These are phyloP conservation scores for Rotaria magnacalcarata DNA, from an alignment of 2,888 invertebrate genomes.

Conservation along the genomic window DNA sequence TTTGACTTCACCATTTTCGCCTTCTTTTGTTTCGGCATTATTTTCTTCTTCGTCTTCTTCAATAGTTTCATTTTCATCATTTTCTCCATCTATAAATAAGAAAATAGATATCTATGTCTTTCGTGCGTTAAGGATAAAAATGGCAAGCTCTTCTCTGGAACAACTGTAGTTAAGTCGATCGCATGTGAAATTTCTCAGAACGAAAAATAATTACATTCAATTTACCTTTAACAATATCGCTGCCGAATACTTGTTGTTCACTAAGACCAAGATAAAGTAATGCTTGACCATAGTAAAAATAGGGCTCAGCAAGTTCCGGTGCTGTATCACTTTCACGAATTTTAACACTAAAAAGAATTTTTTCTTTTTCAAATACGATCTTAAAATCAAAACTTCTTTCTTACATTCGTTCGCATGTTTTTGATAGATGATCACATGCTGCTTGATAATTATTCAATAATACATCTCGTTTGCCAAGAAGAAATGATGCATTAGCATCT, in stretches of 20 bases:
- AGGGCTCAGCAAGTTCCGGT: constrained; percentile 81
- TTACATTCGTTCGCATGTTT: constrained; percentile 33
- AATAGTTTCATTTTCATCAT: constrained; percentile 36
- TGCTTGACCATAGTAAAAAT: constrained; percentile 75
- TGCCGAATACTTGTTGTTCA: constrained; percentile 77
- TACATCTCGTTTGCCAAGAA: constrained; percentile 14
- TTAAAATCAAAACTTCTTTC: no score
- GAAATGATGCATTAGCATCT: not conserved
- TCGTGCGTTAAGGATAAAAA: no score
- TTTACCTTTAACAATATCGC: constrained; percentile 17
- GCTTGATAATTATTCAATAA: constrained; percentile 29
- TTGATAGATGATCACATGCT: constrained; percentile 25
- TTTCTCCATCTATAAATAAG: not conserved
- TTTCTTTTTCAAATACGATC: no score
- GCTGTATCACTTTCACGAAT: constrained; percentile 67
- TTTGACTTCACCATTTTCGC: not conserved
- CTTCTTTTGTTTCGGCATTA: not conserved
- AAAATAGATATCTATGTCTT: no score
- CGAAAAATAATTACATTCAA: no score
- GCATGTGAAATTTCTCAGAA: no score
- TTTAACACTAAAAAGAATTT: not conserved
- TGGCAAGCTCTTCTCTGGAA: no score
- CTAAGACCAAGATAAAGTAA: constrained; percentile 75
- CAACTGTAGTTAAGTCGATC: no score
- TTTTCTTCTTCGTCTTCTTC: constrained; percentile 33